Percentiles rank a stretch among this genome's conserved stretches.
phyloP scores from a whole-genome alignment of 1,140 invertebrate genomes.

The Lordiphosa clarofinis region DNA sequence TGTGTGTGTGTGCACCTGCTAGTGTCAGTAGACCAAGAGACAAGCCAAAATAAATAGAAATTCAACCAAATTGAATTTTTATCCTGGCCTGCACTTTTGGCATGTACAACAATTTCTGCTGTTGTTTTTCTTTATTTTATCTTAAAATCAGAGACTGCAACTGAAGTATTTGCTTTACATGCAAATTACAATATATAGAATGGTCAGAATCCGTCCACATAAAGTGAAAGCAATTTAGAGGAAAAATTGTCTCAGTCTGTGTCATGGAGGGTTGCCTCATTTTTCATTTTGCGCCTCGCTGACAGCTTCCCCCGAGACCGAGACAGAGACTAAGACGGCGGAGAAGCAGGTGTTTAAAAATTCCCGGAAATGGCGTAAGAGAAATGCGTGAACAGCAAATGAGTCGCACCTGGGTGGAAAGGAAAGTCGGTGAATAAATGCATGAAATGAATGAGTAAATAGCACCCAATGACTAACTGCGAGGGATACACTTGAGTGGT shows the following conservation, averaged over 20 bases:
- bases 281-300: conserved; percentile 55
- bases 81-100: neutral
- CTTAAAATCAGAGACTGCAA: neutral
- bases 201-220: neutral
- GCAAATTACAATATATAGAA: conserved; percentile 26
- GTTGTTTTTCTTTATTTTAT: no score
- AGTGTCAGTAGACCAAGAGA: neutral
- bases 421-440: conserved; percentile 66
- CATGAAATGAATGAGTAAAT: conserved; percentile 75
- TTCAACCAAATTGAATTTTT: conserved; percentile 53
- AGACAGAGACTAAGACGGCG: neutral
- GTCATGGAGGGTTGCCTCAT: conserved; percentile 20
- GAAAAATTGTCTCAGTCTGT: conserved; percentile 3
- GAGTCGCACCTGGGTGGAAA: conserved; percentile 50
- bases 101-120: no score
- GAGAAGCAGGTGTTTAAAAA: conserved; percentile 60
- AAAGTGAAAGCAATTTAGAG: conserved; percentile 45
- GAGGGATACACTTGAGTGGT: conserved; percentile 2
- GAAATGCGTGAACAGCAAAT: conserved; percentile 59
- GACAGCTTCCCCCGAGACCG: conserved; percentile 44
- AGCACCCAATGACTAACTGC: conserved; percentile 65
- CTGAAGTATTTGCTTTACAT: conserved; percentile 14
- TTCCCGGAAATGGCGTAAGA: conserved; percentile 40
- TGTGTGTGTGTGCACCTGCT: conserved; percentile 8
- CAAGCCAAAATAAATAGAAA: conserved; percentile 61